These are phyloP conservation scores for Anoplius nigerrimus DNA, from an alignment of 2,888 invertebrate species.

Conservation along the genomic window DNA sequence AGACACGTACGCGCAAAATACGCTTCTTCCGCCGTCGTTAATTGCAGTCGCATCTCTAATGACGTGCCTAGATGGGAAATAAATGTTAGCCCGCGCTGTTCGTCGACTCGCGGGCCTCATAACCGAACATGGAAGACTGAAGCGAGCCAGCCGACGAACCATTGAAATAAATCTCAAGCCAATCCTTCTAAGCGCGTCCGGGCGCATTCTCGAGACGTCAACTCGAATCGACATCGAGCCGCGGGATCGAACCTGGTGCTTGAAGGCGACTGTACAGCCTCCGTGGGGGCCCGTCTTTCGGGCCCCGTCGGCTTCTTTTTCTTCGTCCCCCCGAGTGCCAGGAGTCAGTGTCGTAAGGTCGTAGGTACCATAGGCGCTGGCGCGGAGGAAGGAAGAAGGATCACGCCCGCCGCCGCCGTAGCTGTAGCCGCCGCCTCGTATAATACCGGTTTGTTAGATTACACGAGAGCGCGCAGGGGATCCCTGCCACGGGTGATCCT, in stretches of 20 bases:
- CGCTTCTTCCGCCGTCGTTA: too few species aligned
- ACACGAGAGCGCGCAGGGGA: conserved; percentile 47
- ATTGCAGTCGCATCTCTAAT: too few species aligned
- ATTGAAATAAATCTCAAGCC: too few species aligned
- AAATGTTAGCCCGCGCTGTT: too few species aligned
- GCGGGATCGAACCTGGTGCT: conserved; percentile 25
- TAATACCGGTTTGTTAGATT: conserved; percentile 62
- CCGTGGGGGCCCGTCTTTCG: conserved; percentile 42
- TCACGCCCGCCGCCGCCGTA: conserved; percentile 52
- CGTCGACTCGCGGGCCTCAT: too few species aligned
- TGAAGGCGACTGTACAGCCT: conserved; percentile 42
- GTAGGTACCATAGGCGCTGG: conserved; percentile 46
- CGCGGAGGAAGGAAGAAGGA: conserved; percentile 48
- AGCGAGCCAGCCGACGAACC: too few species aligned
- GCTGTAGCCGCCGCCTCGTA: too few species aligned
- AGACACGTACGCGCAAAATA: too few species aligned
- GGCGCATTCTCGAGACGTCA: background rate
- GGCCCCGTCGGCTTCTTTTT: conserved; percentile 26
- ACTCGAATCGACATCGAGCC: background rate
- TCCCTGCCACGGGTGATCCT: conserved; percentile 28
- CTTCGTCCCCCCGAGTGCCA: conserved; percentile 29
- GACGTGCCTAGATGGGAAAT: too few species aligned
- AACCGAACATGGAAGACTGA: too few species aligned
- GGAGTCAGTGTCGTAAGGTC: conserved; percentile 54
- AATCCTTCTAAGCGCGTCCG: too few species aligned